phyloP scores from a whole-genome alignment of 2,797 vertebrate species.

The Spinus pinus region DNA sequence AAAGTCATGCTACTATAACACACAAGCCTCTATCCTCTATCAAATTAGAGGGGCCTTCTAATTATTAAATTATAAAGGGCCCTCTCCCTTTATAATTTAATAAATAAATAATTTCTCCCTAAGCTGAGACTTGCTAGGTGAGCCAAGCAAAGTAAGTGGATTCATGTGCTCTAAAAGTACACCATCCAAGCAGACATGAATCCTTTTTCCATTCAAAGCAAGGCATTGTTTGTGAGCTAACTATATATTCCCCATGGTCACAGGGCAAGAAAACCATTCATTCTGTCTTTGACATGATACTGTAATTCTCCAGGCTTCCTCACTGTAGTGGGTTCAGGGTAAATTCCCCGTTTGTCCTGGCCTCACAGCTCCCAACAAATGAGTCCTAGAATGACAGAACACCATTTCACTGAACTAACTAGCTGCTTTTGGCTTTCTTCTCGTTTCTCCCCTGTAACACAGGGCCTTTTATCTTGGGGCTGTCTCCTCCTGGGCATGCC shows the following conservation, averaged over 20 bases:
- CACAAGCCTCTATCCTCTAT: neutral
- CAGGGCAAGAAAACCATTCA: neutral
- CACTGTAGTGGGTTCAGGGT: neutral
- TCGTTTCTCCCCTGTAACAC: slow-evolving; percentile 9
- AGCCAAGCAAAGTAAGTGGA: neutral
- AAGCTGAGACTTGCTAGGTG: neutral
- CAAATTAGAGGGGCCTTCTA: neutral
- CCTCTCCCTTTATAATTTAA: neutral
- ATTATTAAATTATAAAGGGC: neutral
- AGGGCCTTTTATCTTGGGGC: slow-evolving; percentile 45
- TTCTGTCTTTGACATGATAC: neutral
- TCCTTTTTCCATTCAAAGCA: neutral
- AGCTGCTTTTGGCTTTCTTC: slow-evolving; percentile 42
- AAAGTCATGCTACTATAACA: neutral
- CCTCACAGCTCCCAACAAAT: neutral
- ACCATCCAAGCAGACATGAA: neutral
- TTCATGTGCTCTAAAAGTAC: neutral
- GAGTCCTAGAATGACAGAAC: slow-evolving; percentile 24
- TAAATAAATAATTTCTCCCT: too few relatives aligned
- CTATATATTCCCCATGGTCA: neutral
- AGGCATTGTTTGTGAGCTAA: neutral
- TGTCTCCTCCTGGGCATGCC: slow-evolving; percentile 39
- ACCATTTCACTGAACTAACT: slow-evolving; percentile 32
- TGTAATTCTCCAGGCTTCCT: neutral
- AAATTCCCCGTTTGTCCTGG: neutral